Conservation (phyloP, 2,797 vertebrate genomes). For the Phoeniculus purpureus region DNA sequence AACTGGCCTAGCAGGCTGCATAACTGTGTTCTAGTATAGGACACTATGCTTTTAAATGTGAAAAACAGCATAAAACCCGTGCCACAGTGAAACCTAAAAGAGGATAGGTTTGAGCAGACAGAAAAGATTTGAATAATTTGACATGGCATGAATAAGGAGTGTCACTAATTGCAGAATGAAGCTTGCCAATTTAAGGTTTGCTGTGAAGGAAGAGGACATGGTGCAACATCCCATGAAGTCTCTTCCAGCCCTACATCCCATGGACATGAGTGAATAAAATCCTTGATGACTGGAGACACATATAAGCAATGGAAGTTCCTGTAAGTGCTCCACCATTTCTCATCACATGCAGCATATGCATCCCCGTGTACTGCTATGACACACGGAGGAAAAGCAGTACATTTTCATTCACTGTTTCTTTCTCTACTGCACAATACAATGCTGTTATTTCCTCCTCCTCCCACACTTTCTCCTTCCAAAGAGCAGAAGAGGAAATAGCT, state of each 20-base stretch:
- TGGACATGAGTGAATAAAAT: neutral
- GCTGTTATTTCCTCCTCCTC: neutral
- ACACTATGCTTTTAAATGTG: neutral
- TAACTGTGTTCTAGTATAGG: neutral
- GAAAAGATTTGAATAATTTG: neutral
- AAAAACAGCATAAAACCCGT: neutral
- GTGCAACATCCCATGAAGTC: neutral
- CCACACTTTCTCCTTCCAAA: neutral
- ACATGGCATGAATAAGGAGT: neutral
- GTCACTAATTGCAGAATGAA: neutral
- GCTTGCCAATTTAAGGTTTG: neutral
- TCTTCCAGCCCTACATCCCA: neutral
- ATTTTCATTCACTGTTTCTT: neutral
- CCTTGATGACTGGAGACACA: accelerated
- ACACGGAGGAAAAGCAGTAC: neutral
- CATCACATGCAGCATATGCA: neutral
- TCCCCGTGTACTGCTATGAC: neutral
- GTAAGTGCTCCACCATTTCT: neutral
- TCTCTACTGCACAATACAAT: neutral
- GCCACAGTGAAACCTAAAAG: neutral
- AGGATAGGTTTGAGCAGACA: neutral
- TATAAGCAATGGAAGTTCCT: neutral
- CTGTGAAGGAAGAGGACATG: neutral
- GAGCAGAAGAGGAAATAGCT: neutral
- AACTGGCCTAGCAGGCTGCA: neutral